Percentiles rank a stretch among this genome's conserved stretches.
Evolutionary conservation across 2,113 vertebrate genomes (phyloP).

Genomic region (Monopterus albus): DNA sequence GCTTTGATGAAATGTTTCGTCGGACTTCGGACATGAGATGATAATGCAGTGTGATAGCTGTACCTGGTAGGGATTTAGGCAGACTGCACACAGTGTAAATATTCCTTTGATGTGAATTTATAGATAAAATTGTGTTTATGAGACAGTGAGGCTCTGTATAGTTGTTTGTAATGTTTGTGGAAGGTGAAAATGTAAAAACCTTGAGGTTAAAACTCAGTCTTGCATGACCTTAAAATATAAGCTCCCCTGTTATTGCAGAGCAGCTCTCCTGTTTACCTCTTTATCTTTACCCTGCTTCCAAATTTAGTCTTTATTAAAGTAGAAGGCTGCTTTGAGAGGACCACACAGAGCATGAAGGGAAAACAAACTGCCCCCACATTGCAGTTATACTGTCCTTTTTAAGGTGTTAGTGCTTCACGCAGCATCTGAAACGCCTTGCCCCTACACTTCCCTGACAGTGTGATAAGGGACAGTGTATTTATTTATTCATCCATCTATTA

Average conservation of each 20-base stretch:
- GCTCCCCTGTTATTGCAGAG: slow-evolving; percentile 10
- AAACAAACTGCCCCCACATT: slow-evolving; percentile 19
- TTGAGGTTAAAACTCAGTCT: not conserved
- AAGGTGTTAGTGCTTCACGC: not conserved
- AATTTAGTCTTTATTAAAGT: slow-evolving; percentile 16
- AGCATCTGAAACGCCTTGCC: not conserved
- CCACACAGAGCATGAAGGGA: not conserved
- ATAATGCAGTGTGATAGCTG: slow-evolving; percentile 48
- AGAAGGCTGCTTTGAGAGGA: slow-evolving; percentile 7
- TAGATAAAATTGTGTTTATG: not conserved
- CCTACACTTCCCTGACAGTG: too few species aligned
- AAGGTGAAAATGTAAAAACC: slow-evolving; percentile 8
- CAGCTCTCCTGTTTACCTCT: slow-evolving; percentile 1
- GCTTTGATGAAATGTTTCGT: slow-evolving; percentile 33
- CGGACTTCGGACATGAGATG: slow-evolving; percentile 12
- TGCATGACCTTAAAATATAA: slow-evolving; percentile 10
- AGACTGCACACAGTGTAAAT: slow-evolving; percentile 30
- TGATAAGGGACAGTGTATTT: not conserved
- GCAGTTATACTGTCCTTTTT: slow-evolving; percentile 2
- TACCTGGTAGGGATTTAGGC: slow-evolving; percentile 43
- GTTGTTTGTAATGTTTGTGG: not conserved
- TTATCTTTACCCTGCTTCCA: slow-evolving; percentile 1
- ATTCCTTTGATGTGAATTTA: slow-evolving; percentile 14
- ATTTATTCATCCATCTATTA: not conserved
- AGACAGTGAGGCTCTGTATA: not conserved